Percentiles rank a stretch among this genome's conserved stretches.
phyloP scores from a whole-genome alignment of 1,140 invertebrate genomes.

The Procambarus virginalis region DNA sequence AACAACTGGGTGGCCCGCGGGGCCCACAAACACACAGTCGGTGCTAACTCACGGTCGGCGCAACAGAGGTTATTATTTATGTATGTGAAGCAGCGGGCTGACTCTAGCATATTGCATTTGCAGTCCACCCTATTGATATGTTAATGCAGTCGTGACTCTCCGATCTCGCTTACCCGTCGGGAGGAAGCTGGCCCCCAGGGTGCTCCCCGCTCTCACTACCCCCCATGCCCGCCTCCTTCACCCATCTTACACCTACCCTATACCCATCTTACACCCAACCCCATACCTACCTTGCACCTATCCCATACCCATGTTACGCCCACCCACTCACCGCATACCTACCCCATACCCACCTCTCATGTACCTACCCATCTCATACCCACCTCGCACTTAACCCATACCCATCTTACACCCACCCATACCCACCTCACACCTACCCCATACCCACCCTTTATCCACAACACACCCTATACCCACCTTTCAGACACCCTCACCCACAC shows the following conservation, averaged over 20 bases:
- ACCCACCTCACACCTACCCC: neutral
- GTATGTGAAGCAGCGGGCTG: no score
- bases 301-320: neutral
- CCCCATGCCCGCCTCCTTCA: neutral
- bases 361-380: neutral
- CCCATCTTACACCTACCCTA: neutral
- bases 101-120: no score
- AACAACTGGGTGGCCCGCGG: no score
- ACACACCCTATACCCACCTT: neutral
- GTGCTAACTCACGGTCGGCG: no score
- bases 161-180: neutral
- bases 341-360: no score
- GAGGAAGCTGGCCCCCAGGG: no score
- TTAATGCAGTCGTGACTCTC: neutral
- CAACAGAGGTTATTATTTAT: no score
- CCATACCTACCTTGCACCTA: neutral
- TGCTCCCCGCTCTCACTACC: neutral
- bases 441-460: neutral
- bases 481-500: neutral
- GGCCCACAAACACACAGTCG: no score
- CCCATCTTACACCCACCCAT: neutral
- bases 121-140: no score
- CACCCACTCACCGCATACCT: no score
- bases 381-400: neutral
- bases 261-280: no score